These are phyloP conservation scores for Umimayanthus kanabou DNA, from an alignment of 92 coral and sea anemone genomes.

Conservation along the genomic window DNA sequence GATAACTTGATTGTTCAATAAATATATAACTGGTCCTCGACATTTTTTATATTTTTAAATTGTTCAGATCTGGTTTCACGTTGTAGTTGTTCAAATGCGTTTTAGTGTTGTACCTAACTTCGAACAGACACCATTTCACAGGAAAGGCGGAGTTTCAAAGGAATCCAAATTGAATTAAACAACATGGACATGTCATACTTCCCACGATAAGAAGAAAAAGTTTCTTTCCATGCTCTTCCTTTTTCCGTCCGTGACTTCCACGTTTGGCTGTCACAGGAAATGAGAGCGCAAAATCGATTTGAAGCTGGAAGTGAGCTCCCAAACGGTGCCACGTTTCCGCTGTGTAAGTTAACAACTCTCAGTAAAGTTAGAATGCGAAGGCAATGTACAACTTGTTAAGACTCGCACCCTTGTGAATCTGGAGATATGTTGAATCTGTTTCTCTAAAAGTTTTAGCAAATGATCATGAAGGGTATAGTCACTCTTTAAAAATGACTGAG, in stretches of 20 bases:
- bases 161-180: background rate
- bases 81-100: background rate
- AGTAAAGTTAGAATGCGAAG: background rate
- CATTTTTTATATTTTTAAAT: no score
- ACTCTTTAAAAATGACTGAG: background rate
- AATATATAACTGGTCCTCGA: no score
- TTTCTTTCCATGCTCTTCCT: background rate
- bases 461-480: no score
- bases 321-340: background rate
- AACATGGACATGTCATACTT: conserved; percentile 1
- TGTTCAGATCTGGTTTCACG: background rate
- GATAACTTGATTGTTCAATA: no score
- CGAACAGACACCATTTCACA: background rate
- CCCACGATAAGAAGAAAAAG: conserved; percentile 26
- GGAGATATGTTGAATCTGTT: background rate
- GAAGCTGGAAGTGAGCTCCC: background rate
- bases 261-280: conserved; percentile 17
- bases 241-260: conserved; percentile 31
- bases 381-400: background rate
- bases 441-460: no score
- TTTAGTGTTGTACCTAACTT: background rate
- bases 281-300: background rate
- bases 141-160: conserved; percentile 24
- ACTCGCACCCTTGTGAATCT: background rate
- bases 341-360: background rate